Percentiles rank a stretch among this genome's conserved stretches.
Conservation (phyloP, 2,888 invertebrate species). For the Chymomyza amoena region DNA sequence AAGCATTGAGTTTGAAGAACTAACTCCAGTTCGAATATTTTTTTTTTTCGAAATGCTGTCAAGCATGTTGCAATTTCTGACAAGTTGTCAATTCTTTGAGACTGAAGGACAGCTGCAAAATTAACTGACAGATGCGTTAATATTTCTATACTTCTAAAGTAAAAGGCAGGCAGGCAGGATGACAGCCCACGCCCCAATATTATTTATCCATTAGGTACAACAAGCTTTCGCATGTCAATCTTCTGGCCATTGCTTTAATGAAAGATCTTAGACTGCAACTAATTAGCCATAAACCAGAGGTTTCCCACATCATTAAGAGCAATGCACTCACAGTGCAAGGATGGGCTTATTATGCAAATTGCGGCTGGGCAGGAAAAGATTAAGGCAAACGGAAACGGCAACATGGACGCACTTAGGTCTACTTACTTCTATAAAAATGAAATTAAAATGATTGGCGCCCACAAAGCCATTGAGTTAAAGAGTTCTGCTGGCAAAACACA, state of each 20-base stretch:
- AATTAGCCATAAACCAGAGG: neutral
- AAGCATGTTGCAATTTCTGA: constrained; percentile 17
- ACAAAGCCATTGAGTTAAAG: constrained; percentile 12
- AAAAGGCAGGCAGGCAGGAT: neutral
- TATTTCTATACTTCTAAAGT: neutral
- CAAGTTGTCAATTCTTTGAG: constrained; percentile 30
- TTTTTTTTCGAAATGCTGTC: neutral
- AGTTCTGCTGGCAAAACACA: neutral
- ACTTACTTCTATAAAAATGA: constrained; percentile 28
- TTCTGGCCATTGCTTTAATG: neutral
- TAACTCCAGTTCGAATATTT: neutral
- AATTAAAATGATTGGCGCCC: constrained; percentile 33
- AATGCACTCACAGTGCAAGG: neutral
- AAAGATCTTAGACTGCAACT: neutral
- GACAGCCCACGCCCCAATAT: neutral
- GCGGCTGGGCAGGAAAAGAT: neutral
- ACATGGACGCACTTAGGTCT: neutral
- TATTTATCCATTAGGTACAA: neutral
- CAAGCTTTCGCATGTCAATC: neutral
- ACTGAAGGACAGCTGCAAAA: constrained; percentile 31
- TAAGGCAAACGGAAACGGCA: neutral
- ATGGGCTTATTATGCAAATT: neutral
- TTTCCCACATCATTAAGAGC: neutral
- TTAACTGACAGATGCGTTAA: constrained; percentile 38
- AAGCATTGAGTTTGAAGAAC: neutral